A percentile compares a stretch with the other conserved stretches of the same genome.
Evolutionary conservation across 2,113 vertebrate genomes (phyloP).

Genomic region (Hippoglossus stenolepis): DNA sequence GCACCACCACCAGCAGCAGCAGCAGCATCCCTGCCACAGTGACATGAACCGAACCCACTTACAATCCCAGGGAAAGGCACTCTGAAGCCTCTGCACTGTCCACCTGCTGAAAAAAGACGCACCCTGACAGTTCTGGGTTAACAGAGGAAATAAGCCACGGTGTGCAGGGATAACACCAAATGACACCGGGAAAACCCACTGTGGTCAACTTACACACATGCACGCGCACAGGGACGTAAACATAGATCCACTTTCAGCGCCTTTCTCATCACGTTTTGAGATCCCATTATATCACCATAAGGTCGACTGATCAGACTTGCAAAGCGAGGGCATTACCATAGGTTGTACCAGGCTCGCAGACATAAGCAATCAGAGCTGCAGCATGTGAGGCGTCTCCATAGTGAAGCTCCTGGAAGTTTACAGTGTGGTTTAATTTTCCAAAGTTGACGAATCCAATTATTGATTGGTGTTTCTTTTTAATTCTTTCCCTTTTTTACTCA

Average conservation of each 20-base stretch:
- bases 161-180: neutral
- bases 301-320: conserved; percentile 54
- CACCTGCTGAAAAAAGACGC: conserved; percentile 33
- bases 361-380: conserved; percentile 45
- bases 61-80: conserved; percentile 29
- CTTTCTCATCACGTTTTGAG: conserved; percentile 33
- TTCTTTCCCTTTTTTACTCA: neutral
- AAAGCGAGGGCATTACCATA: conserved; percentile 50
- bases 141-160: neutral
- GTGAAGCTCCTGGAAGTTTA: neutral
- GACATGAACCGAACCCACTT: conserved; percentile 50
- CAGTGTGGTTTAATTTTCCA: conserved; percentile 18
- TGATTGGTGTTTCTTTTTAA: neutral
- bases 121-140: conserved; percentile 15
- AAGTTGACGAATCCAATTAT: conserved; percentile 20
- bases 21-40: conserved; percentile 15
- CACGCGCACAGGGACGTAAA: too few species aligned
- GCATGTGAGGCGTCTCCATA: too few species aligned
- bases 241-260: neutral
- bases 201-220: neutral
- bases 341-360: conserved; percentile 42
- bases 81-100: conserved; percentile 29
- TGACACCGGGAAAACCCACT: neutral
- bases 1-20: neutral
- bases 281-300: conserved; percentile 4